Evolutionary conservation across 2,888 invertebrate genomes (phyloP).

Genomic region (Eutolmus rufibarbis): DNA sequence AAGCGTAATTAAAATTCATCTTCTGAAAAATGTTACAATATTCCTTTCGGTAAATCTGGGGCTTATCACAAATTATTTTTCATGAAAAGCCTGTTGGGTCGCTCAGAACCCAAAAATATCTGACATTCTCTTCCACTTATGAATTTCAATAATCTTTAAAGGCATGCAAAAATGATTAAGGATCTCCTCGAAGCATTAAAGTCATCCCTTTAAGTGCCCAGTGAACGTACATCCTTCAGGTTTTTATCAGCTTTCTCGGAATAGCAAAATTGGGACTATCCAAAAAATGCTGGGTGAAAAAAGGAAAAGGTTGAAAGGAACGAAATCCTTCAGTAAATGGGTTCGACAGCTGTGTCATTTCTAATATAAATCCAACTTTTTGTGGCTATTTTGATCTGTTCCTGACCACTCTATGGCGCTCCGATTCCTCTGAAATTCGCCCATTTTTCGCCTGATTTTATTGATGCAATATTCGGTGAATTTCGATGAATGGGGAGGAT

Average conservation of each 20-base stretch:
- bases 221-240: not conserved
- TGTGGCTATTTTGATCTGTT: slow-evolving; percentile 21
- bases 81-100: not conserved
- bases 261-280: not conserved
- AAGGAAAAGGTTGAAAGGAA: not conserved
- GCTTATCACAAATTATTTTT: not conserved
- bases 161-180: slow-evolving; percentile 30
- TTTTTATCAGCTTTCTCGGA: not conserved
- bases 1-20: not conserved
- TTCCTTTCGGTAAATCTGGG: not conserved
- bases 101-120: not conserved
- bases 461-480: not conserved
- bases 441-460: not conserved
- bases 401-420: not conserved
- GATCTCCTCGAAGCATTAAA: slow-evolving; percentile 11
- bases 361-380: slow-evolving; percentile 23
- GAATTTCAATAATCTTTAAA: slow-evolving; percentile 13
- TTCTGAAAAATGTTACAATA: not conserved
- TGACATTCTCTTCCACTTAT: not conserved
- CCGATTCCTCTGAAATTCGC: not conserved
- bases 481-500: not conserved
- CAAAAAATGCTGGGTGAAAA: slow-evolving; percentile 7
- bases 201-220: slow-evolving; percentile 19
- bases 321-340: slow-evolving; percentile 5
- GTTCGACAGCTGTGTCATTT: slow-evolving; percentile 33